Base-by-base conservation (phyloP, 1,140 invertebrate species). In the Ceratosolen solmsi region DNA sequence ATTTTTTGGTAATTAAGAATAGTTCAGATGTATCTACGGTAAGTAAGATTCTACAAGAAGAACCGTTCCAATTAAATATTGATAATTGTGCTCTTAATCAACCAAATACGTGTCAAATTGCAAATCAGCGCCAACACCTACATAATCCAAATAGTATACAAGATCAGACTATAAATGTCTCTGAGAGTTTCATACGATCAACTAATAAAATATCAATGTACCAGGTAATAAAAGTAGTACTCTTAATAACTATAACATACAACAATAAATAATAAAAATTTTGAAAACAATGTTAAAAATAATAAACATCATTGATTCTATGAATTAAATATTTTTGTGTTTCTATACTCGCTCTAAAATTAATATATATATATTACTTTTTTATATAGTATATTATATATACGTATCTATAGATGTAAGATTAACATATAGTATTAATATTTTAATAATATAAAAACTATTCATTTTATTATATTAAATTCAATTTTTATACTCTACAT, bases 1-100 rank as follows among this genome's bases (percentile, higher is more conserved):
- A 81, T 38, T 81, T 75, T 27, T 81, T 81, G 13, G 46, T 81
- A 20, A 70, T 81, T 51, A 65, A 81, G 68, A 75, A 54, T 41
- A 65, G 25, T 20, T 41, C 72, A n/a, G 71, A 80, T 65, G 3
- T 38, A 13, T 79, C 77, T 54, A 54, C 65, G 17, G 3, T 27
- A 27, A 72, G 54, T 60, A 72, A 33, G 17, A 30, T 71, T 41
- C 13, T 70, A 27, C n/a, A 74, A 25, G 56, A 74, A 51, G 30
- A 63, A 3, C n/a, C 65, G 9, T 38, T 63, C 15, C 41, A 36
- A 73, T 4, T 25, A 33, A 41, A 73, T 22, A 41, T 51, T 17
- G 79, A 54, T 54, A 63, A 63, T 51, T 27, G 51, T 65, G 46
- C 30, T 4, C 17, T 20, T 5, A 36, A 33, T 25, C 56, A 65